Base-by-base conservation (phyloP, 1,140 invertebrate genomes). In the Aphelenchoides avenae region DNA sequence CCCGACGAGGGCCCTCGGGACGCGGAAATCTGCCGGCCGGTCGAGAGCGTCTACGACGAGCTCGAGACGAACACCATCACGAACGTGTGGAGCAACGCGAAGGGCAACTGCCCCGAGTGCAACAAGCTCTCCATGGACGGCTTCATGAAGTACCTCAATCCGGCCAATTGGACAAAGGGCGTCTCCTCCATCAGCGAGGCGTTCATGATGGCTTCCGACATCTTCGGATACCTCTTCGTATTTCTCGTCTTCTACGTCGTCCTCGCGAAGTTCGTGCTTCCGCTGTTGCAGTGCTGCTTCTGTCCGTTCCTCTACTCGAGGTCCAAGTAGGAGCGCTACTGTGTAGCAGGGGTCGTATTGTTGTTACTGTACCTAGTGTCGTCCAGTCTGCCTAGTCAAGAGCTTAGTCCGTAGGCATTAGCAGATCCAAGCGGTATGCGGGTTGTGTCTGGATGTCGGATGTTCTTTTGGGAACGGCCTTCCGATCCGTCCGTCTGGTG, bases 101-200 rank as follows among this genome's bases (percentile, higher is more conserved):
- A 37, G 5, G 67, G 65, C 9, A 29, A 47, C 7, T 67, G 65
- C 33, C 41, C 48, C 6, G 53, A 67, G 31, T 67, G 65, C 36
- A 67, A 67, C 33, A 36, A 36, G 18, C 34, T 36, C 34, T 13
- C 18, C 18, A 13, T 13, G 13, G 13, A 13, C 22, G 65, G 65
- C 9, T 67, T 67, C 39, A 52, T 68, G 43, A 65, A 71, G 24
- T 67, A 64, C 34, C 40, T 67, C 39, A 67, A 67, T 56, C 65
- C 65, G 15, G 58, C 53, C 6, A 58, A 66, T 22, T 67, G 65
- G 65, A 37, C 52, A 20, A 68, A 64, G 47, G 67, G 61, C 26
- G 49, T 67, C 20, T 34, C 48, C 30, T 71, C 65, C 9, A 48
- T 68, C 6, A 51, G 43, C 22, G 65, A 67, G 7, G 68, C 51